Conservation (phyloP, 2,797 vertebrate genomes). For the Synaphobranchus kaupii region DNA sequence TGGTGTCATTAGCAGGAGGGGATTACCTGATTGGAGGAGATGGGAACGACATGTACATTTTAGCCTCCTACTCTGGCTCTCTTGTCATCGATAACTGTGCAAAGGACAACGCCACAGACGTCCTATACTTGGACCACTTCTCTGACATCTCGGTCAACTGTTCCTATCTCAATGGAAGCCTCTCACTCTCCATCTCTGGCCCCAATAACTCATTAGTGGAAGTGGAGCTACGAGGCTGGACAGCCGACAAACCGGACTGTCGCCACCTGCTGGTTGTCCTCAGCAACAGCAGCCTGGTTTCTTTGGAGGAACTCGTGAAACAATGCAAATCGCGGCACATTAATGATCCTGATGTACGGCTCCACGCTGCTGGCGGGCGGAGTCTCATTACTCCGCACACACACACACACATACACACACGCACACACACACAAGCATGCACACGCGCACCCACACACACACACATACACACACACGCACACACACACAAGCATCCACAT, state of each 20-base stretch:
- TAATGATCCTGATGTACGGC: too few species aligned
- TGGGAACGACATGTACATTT: constrained; percentile 56
- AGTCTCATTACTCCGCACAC: too few species aligned
- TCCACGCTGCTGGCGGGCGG: too few species aligned
- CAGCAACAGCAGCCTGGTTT: not conserved
- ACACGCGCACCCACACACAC: too few species aligned
- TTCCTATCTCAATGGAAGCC: not conserved
- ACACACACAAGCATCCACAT: too few species aligned
- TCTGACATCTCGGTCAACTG: not conserved
- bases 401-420: too few species aligned
- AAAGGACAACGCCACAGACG: constrained; percentile 44
- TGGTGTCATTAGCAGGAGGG: constrained; percentile 53
- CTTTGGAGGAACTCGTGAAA: not conserved
- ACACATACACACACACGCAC: too few species aligned
- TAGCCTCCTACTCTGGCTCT: constrained; percentile 44
- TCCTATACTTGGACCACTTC: constrained; percentile 47
- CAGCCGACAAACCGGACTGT: not conserved
- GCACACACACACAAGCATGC: too few species aligned
- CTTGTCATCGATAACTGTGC: constrained; percentile 60
- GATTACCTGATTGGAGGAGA: constrained; percentile 61
- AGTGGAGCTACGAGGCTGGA: not conserved
- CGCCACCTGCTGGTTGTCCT: not conserved
- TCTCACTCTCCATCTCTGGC: not conserved
- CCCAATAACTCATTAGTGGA: not conserved
- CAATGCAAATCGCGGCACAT: not conserved